phyloP scores from a whole-genome alignment of 2,113 vertebrate genomes.

The Vulpes lagopus region DNA sequence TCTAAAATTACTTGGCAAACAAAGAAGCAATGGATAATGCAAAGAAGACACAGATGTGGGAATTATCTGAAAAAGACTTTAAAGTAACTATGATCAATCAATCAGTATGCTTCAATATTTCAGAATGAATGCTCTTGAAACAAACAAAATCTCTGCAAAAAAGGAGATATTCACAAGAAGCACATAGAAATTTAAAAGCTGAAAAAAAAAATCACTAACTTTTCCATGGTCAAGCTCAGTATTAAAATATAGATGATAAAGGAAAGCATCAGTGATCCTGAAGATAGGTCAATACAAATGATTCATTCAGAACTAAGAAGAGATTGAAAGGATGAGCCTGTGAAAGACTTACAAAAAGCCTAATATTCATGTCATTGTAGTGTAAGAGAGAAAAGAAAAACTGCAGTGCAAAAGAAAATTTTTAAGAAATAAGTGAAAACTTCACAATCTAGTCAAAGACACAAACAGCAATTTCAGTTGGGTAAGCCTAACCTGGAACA shows the following conservation, averaged over 20 bases:
- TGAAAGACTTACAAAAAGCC: not conserved
- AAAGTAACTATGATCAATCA: not conserved
- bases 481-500: not conserved
- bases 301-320: not conserved
- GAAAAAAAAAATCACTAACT: not conserved
- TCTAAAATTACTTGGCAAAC: not conserved
- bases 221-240: not conserved
- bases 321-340: not conserved
- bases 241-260: not conserved
- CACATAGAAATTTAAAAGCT: not conserved
- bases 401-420: not conserved
- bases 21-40: not conserved
- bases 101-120: not conserved
- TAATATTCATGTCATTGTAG: not conserved
- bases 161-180: not conserved
- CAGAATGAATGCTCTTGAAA: not conserved
- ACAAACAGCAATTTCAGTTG: not conserved
- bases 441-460: not conserved
- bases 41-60: not conserved
- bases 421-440: not conserved
- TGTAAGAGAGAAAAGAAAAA: not conserved
- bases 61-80: not conserved
- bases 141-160: not conserved
- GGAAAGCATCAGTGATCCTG: not conserved
- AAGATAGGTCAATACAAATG: not conserved